Base-by-base conservation (phyloP, 92 coral and sea anemone species). In the Micromussa lordhowensis region DNA sequence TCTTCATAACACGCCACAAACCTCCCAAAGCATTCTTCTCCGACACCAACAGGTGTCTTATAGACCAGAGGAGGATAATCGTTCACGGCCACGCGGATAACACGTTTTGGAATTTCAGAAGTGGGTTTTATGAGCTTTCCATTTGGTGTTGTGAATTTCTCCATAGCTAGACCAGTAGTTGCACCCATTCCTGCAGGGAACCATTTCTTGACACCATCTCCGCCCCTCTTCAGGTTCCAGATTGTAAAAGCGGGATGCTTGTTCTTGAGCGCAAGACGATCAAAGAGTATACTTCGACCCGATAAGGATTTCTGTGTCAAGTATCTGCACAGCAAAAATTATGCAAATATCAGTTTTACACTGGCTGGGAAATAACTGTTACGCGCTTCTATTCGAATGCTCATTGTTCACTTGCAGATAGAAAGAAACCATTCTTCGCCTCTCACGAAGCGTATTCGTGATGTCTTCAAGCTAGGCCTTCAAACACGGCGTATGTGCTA, bases 31-130 rank as follows among this genome's bases (percentile, higher is more conserved):
- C 85, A 82, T 10, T 26, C 38, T 0, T 82, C 29, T 15, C 9
- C 76, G 7, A 7, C 1, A 16, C 2, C 13, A 63, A 38, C 24
- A 40, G 68, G 28, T 15, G 14, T 4, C 17, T 82, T 82, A 75
- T 36, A 22, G 15, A 82, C 85, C 38, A 82, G 38, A 4, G 85
- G 61, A 26, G 85, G 72, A 30, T 82, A 82, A 18, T 82, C 85
- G 34, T 82, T 82, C 40, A 82, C 85, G 5, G 77, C 85, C 32
- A 82, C 85, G 44, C 36, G 35, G 63, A 81, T 22, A 61, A 81
- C 57, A 12, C 57, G 85, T 40, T 28, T 57, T 34, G 44, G 58
- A 24, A 38, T n/a, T 4, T 82, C 22, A n/a, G 51, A 18, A 44
- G 26, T 19, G n/a, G 85, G 61, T 82, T 21, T 44, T 64, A 82